A percentile compares a stretch with the other conserved stretches of the same genome.
phyloP scores from a whole-genome alignment of 2,888 invertebrate species.

The Polymixis lichenea region DNA sequence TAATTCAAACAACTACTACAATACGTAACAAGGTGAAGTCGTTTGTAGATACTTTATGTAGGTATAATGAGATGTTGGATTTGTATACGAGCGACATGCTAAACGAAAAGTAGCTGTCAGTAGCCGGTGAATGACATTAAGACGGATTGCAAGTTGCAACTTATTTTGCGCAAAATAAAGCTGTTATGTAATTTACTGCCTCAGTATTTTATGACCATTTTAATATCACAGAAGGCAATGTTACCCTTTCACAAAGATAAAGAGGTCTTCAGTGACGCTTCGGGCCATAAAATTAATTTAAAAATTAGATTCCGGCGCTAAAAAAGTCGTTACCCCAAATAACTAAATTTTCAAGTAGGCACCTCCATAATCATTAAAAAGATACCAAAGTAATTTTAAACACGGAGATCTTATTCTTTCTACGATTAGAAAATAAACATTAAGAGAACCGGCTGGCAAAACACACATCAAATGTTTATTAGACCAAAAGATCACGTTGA shows the following conservation, averaged over 20 bases:
- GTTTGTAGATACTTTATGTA: conserved; percentile 33
- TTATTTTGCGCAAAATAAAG: conserved; percentile 35
- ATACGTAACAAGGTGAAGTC: conserved; percentile 51
- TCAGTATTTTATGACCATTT: conserved; percentile 29
- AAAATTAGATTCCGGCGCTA: conserved; percentile 48
- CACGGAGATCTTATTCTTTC: conserved; percentile 74
- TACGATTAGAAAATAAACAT: conserved; percentile 84
- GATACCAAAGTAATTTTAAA: conserved; percentile 61
- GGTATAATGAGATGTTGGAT: conserved; percentile 57
- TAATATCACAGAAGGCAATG: conserved; percentile 37
- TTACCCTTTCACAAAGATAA: conserved; percentile 37
- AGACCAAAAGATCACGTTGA: conserved; percentile 81
- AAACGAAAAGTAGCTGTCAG: conserved; percentile 50
- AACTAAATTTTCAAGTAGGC: conserved; percentile 51
- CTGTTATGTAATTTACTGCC: conserved; percentile 30
- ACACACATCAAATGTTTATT: conserved; percentile 85
- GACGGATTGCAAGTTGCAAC: conserved; percentile 42
- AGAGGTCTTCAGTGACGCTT: conserved; percentile 35
- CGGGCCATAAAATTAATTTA: conserved; percentile 51
- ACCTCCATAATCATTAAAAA: conserved; percentile 57
- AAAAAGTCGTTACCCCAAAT: conserved; percentile 37
- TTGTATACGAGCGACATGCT: conserved; percentile 48
- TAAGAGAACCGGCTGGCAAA: conserved; percentile 78
- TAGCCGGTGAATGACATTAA: conserved; percentile 35
- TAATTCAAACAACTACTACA: conserved; percentile 69